Base-by-base conservation (phyloP, 2,113 vertebrate genomes). In the Alouatta palliata region DNA sequence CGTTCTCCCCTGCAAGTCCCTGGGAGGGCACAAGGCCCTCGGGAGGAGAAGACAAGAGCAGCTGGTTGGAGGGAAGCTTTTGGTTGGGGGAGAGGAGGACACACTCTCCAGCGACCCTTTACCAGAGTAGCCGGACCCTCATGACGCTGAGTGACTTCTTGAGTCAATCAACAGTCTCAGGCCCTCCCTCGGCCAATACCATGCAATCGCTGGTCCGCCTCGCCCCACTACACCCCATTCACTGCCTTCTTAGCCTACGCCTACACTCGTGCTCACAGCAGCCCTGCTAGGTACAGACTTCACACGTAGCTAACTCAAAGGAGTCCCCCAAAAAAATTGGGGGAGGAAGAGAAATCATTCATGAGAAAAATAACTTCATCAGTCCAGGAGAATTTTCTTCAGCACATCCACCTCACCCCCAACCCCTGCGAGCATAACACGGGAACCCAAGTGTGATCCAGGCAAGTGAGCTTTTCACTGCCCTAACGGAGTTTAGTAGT, bases 1-100 rank as follows among this genome's bases (percentile, higher is more conserved):
- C 49, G 40, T 97, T 97, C 96, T 83, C 5, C 86, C 52, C 49
- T 16, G 86, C 56, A 94, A 93, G 86, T 70, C 49, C 4, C 43
- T 27, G 49, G 77, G 73, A 43, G 23, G 77, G 66, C 58, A 9
- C 84, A 64, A 37, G 14, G 19, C 40, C 47, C 47, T 10, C 3
- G 13, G 20, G 61, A 45, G 17, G 85, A 52, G 56, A n/a, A 16
- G n/a, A 25, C 3, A 5, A 58, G 58, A 73, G 47, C 45, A n/a
- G 30, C 68, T 8, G 54, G n/a, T 27, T n/a, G 2, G 25, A 71
- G 81, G 58, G 37, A 47, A 43, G 37, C 9, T 56, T 37, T 68
- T 1, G 8, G 3, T 5, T 16, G 8, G 7, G 19, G 8, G 2
- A 19, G 30, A 3, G 5, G 10, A 14, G 35, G 16, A 54, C 43